phyloP scores from a whole-genome alignment of 2,113 vertebrate genomes.

The Sitta europaea region DNA sequence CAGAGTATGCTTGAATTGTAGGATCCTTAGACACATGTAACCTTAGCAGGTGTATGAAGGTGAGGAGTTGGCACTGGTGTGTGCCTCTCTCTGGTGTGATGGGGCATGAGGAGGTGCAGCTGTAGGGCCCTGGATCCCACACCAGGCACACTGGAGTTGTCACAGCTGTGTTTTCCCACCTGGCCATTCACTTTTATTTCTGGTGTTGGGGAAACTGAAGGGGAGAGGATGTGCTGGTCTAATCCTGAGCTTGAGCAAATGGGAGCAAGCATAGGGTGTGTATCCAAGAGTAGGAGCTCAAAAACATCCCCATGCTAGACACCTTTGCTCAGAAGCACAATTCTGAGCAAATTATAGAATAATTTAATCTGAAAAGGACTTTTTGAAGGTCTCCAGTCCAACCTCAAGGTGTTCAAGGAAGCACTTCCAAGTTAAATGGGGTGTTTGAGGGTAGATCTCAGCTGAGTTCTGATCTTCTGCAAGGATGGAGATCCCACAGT shows the following conservation, averaged over 20 bases:
- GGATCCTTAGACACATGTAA: accelerated
- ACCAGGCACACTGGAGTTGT: accelerated
- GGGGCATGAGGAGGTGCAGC: not conserved
- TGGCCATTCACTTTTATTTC: not conserved
- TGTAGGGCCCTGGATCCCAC: not conserved
- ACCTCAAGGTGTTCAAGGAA: not conserved
- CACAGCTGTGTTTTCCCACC: accelerated
- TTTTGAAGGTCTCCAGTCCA: not conserved
- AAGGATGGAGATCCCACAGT: not conserved
- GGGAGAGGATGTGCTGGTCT: not conserved
- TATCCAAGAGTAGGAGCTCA: not conserved
- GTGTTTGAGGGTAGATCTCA: not conserved
- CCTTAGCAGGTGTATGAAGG: not conserved
- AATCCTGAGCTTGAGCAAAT: not conserved
- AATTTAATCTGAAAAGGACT: not conserved
- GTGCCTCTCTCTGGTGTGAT: not conserved
- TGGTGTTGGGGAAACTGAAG: not conserved
- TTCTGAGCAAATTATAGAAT: accelerated
- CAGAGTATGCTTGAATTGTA: not conserved
- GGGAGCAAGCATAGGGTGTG: not conserved
- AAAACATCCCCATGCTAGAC: not conserved
- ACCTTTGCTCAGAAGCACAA: not conserved
- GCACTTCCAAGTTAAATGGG: not conserved
- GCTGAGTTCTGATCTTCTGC: not conserved
- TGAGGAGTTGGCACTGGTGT: accelerated